Conservation (phyloP, 2,888 invertebrate genomes). For the Oligia fasciuncula region DNA sequence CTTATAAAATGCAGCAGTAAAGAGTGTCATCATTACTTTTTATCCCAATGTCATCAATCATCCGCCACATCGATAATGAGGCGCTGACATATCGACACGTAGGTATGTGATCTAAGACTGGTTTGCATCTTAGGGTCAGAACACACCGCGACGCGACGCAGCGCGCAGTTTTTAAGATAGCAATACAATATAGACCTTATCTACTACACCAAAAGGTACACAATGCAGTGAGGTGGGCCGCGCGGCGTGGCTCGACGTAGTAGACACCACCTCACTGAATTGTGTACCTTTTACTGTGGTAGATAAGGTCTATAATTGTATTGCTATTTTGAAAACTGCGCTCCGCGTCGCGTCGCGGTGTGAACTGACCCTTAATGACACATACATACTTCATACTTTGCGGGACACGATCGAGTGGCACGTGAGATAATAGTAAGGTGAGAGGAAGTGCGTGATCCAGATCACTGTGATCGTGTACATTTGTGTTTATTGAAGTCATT, state of each 20-base stretch:
- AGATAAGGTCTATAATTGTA: no score
- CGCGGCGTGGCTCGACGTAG: no score
- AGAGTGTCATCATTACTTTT: background rate
- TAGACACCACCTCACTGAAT: no score
- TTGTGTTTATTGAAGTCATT: no score
- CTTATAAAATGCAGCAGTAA: background rate
- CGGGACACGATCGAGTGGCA: background rate
- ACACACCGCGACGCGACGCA: no score
- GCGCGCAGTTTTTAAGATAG: no score
- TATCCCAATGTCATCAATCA: constrained; percentile 31
- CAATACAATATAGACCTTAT: no score
- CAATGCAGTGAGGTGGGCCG: no score
- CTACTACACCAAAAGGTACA: no score
- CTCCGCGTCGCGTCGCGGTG: no score
- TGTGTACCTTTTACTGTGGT: no score
- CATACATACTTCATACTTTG: constrained; percentile 14
- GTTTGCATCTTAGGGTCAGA: background rate
- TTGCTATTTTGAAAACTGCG: no score
- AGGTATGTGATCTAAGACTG: constrained; percentile 1
- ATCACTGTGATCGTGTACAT: background rate
- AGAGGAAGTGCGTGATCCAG: constrained; percentile 33
- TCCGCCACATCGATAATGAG: constrained; percentile 11
- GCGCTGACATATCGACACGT: constrained; percentile 3
- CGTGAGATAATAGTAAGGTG: constrained; percentile 17
- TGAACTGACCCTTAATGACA: background rate